Evolutionary conservation across 2,113 vertebrate species (phyloP).

Genomic region (Takifugu bimaculatus): DNA sequence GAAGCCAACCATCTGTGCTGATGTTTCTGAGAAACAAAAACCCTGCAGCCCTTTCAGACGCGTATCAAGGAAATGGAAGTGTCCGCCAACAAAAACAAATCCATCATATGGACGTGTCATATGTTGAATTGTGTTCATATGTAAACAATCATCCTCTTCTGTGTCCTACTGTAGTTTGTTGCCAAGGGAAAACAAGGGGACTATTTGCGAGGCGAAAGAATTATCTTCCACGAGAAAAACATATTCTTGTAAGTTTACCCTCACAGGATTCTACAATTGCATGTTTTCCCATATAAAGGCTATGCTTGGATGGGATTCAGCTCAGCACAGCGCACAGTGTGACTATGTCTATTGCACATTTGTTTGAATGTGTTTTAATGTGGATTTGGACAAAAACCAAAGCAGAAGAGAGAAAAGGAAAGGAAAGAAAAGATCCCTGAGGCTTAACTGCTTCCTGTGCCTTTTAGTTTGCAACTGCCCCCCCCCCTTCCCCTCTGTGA

Average conservation of each 20-base stretch:
- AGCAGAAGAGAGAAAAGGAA: no score
- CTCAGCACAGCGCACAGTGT: no score
- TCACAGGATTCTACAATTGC: not conserved
- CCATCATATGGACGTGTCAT: not conserved
- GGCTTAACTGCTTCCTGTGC: no score
- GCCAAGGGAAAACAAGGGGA: slow-evolving; percentile 50
- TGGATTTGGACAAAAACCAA: no score
- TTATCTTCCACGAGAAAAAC: slow-evolving; percentile 33
- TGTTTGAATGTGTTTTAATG: not conserved
- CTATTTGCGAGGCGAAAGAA: slow-evolving; percentile 67
- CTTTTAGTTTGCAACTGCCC: no score
- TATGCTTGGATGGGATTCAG: not conserved
- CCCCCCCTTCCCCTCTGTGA: no score
- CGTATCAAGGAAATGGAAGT: no score
- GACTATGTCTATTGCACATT: no score
- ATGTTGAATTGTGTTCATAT: not conserved
- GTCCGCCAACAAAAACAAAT: not conserved
- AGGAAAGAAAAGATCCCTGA: not conserved
- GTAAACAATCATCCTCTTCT: not conserved
- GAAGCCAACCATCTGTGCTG: no score
- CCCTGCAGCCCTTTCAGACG: no score
- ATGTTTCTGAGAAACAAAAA: no score
- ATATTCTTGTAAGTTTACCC: slow-evolving; percentile 44
- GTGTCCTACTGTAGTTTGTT: slow-evolving; percentile 29
- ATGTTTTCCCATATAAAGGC: not conserved